Conservation (phyloP, 2,113 vertebrate genomes). For the Catagonus wagneri region DNA sequence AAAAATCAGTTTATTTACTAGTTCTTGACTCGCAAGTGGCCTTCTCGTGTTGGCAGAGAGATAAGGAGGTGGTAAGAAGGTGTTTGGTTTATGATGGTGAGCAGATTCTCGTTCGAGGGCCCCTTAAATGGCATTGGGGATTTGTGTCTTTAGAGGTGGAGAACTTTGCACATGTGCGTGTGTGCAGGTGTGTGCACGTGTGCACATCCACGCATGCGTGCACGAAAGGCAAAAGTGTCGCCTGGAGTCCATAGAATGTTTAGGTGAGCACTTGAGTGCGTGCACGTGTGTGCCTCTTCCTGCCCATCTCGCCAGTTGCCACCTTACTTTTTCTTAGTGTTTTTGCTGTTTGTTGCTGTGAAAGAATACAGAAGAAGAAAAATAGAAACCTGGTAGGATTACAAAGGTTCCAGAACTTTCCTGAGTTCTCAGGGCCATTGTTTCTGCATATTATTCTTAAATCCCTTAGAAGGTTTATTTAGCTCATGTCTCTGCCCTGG, state of each 20-base stretch:
- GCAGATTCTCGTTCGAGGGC: neutral
- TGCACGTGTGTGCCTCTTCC: neutral
- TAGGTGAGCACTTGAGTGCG: too few relatives aligned
- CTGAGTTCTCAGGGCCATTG: neutral
- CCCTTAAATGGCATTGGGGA: too few relatives aligned
- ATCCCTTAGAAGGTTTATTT: neutral
- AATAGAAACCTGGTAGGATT: neutral
- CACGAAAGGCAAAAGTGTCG: too few relatives aligned
- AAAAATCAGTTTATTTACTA: neutral
- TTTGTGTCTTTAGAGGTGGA: neutral
- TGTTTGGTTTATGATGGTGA: neutral
- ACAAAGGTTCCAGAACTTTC: neutral
- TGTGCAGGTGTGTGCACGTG: accelerated
- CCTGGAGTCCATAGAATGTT: neutral
- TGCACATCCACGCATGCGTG: accelerated
- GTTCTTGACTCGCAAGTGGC: neutral
- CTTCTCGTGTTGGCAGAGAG: too few relatives aligned
- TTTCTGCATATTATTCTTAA: neutral
- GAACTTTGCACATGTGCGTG: too few relatives aligned
- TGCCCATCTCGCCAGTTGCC: neutral
- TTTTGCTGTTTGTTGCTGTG: neutral
- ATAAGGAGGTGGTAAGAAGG: neutral
- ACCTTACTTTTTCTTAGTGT: neutral
- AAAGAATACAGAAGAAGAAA: neutral
- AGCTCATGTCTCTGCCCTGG: neutral